Evolutionary conservation across 2,113 vertebrate species (phyloP), one percentile per base, ranked within the genome.

Genomic region (Seriola rivoliana): DNA sequence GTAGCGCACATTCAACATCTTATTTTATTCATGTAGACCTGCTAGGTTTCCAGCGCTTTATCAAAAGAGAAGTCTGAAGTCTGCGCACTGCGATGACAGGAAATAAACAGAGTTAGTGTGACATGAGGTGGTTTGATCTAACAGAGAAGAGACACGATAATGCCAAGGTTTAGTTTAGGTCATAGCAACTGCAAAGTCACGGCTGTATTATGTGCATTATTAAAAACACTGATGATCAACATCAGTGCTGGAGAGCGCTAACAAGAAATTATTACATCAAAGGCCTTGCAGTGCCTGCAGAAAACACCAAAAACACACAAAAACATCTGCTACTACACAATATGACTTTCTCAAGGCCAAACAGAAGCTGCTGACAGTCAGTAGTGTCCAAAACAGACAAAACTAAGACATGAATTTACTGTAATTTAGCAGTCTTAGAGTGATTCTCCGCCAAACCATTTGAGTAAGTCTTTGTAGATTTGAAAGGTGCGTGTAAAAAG

Each of bases 141-240:
- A 63, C 32, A 63, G 46, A 2, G 14, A 63, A 58, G 19, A 29
- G 12, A 57, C 0, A 1, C 8, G 38, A 52, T 34, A n/a, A 77
- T 38, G 10, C 46, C 17, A 8, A 12, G 21, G 52, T 23, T 75
- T 54, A 48, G 48, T 62, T 29, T 14, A 32, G 40, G 60, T 8
- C 52, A 64, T 29, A 52, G 70, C 50, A 80, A 58, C 32, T 48
- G 59, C 21, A 70, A 50, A 67, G 54, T 7, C 25, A 63, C 3
- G 8, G 34, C 57, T 64, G 55, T 55, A 80, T 50, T 70, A 71
- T 60, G 65, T 77, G 57, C 57, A 82, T 88, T 90, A 86, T 90
- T 80, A 85, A 88, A 84, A 75, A 68, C 50, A 54, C n/a, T 16
- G 54, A 68, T 70, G 40, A 60, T 71, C 60, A 69, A 46, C 59